These are phyloP conservation scores for Zaprionus gabonicus DNA, from an alignment of 1,140 invertebrate species.

Conservation along the genomic window DNA sequence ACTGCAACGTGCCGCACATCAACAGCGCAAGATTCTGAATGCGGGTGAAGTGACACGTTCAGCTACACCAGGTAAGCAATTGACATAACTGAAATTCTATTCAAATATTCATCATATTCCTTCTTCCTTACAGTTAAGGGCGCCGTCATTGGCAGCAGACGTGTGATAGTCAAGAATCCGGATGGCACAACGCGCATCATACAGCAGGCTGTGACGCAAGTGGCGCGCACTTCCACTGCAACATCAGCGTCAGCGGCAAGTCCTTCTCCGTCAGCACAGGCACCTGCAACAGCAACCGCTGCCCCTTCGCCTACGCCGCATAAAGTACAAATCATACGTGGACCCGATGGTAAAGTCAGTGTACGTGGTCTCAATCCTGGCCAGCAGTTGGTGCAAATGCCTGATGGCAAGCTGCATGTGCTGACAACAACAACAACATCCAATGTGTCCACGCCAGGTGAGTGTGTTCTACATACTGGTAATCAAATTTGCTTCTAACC, in stretches of 20 bases:
- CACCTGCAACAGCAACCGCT: conserved; percentile 22
- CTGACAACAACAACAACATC: conserved; percentile 86
- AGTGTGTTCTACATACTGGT: conserved; percentile 21
- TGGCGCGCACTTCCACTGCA: conserved; percentile 36
- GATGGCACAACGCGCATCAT: conserved; percentile 92
- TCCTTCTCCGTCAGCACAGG: conserved; percentile 35
- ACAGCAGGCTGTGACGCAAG: conserved; percentile 85
- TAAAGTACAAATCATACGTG: conserved; percentile 95
- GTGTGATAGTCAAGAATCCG: conserved; percentile 92
- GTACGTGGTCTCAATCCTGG: conserved; percentile 95
- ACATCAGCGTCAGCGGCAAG: conserved; percentile 52
- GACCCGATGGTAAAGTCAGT: conserved; percentile 95
- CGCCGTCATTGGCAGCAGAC: conserved; percentile 77
- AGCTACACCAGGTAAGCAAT: conserved; percentile 54
- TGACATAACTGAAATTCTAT: too few species aligned
- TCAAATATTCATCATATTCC: neutral
- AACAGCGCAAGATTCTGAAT: conserved; percentile 88
- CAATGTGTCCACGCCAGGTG: conserved; percentile 71
- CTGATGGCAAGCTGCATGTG: conserved; percentile 96
- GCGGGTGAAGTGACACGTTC: conserved; percentile 47
- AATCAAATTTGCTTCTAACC: conserved; percentile 11
- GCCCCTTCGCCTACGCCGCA: conserved; percentile 87
- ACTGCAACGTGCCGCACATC: conserved; percentile 93
- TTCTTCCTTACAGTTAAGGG: conserved; percentile 58
- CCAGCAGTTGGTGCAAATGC: conserved; percentile 96